Conservation (phyloP, 2,797 vertebrate species). For the Peromyscus nudipes region DNA sequence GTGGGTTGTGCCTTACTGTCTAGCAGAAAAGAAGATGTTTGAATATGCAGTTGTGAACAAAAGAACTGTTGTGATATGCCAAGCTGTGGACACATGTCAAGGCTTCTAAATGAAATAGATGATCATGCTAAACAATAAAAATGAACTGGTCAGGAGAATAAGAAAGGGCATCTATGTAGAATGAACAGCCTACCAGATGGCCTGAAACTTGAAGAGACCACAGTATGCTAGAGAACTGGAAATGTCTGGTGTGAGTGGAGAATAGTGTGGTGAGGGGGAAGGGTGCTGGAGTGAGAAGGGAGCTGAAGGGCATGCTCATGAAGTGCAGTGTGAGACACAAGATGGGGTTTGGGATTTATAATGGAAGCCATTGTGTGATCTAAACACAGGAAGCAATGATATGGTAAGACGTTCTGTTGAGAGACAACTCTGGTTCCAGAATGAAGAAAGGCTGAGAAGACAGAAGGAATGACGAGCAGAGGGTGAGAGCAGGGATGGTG, state of each 20-base stretch:
- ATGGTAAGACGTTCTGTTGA: not conserved
- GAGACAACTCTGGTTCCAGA: not conserved
- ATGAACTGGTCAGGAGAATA: not conserved
- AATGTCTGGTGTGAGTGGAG: not conserved
- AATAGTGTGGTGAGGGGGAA: not conserved
- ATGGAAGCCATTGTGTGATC: not conserved
- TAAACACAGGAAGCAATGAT: not conserved
- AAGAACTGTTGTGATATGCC: not conserved
- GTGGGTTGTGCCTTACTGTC: not conserved
- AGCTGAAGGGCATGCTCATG: too few species aligned
- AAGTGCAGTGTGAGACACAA: not conserved
- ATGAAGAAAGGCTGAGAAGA: not conserved
- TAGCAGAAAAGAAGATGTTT: not conserved
- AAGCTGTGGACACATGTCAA: not conserved
- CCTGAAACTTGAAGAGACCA: not conserved
- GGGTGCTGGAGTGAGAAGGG: not conserved
- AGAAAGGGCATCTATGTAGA: not conserved
- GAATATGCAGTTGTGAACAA: not conserved
- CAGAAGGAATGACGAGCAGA: not conserved
- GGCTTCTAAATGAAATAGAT: constrained; percentile 18
- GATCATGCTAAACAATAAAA: not conserved
- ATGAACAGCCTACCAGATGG: not conserved
- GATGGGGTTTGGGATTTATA: not conserved
- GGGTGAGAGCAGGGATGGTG: not conserved
- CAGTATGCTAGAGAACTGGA: not conserved